Base-by-base conservation (phyloP, 2,797 vertebrate species). In the Cossypha polioptera region DNA sequence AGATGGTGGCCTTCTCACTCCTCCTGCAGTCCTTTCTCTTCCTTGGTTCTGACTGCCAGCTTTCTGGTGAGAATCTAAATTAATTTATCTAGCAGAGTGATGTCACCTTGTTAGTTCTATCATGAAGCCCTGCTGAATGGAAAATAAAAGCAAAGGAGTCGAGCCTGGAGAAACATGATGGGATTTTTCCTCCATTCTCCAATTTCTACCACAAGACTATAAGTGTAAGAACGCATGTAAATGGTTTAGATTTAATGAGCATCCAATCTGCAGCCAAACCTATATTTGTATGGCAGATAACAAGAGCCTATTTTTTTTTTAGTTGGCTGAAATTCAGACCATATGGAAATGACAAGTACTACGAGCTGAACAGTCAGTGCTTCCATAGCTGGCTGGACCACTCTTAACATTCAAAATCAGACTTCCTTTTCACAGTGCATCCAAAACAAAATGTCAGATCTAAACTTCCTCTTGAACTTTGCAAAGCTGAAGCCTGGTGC, bases 1-100 rank as follows among this genome's bases (percentile, higher is more conserved):
- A 98, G 98, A 97, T 97, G 97, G 98, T 96, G 71, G 65, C 82
- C 93, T 96, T 95, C 96, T 95, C 73, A 67, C 76, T 97, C 93
- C 92, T 96, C 79, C 93, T 93, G 91, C 6, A 40, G 88, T 91
- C 82, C 45, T 51, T 96, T 96, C 66, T 78, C 88, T 97, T 97
- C 94, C 93, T 95, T 97, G 74, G 53, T 65, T 79, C 47, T 3
- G 7, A 93, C 85, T 94, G 97, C 91, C 95, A 96, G 89, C 89
- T 96, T 96, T 97, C 96, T 86, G 88, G 82, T 97, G 96, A 96
- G 96, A 97, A 96, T 87, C 75, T 90, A 91, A 96, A 96, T 94
- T 97, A 94, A 96, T 95, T 94, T 90, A 91, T 90, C 86, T 90
- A 63, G 61, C 81, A 76, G 55, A 79, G 33, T 90, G 91, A 92